Evolutionary conservation across 2,113 vertebrate genomes (phyloP).

Genomic region (Epinephelus fuscoguttatus): DNA sequence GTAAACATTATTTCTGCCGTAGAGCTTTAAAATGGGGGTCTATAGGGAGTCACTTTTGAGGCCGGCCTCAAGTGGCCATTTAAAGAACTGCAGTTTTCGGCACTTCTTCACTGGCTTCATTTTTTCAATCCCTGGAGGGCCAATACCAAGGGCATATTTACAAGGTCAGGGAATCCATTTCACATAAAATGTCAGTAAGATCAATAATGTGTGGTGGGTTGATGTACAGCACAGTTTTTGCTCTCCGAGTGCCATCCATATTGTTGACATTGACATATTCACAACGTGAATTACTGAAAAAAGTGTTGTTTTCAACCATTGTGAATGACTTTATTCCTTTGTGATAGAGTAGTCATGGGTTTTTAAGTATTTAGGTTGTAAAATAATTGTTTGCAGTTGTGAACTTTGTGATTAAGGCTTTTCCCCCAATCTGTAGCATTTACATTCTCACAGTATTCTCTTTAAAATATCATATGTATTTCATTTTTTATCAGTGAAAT

Average conservation of each 20-base stretch:
- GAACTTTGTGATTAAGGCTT: too few species aligned
- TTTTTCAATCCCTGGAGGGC: too few species aligned
- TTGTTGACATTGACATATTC: too few species aligned
- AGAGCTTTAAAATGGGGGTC: too few species aligned
- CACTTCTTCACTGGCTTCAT: too few species aligned
- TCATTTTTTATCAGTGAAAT: conserved; percentile 11
- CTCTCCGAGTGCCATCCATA: neutral
- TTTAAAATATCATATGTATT: neutral
- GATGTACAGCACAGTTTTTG: neutral
- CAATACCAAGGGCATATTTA: neutral
- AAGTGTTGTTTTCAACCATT: neutral
- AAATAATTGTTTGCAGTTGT: neutral
- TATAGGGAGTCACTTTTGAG: too few species aligned
- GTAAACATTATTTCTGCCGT: too few species aligned
- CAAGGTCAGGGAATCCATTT: conserved; percentile 23
- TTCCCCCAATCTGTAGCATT: neutral
- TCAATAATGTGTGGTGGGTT: neutral
- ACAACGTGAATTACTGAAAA: neutral
- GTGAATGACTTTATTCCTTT: neutral
- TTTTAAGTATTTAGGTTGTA: neutral
- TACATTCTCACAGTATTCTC: neutral
- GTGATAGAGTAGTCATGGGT: neutral
- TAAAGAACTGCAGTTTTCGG: too few species aligned
- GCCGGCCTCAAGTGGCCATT: too few species aligned
- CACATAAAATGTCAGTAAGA: conserved; percentile 3